Conservation (phyloP, 2,888 invertebrate species). For the Hoplodrina ambigua region DNA sequence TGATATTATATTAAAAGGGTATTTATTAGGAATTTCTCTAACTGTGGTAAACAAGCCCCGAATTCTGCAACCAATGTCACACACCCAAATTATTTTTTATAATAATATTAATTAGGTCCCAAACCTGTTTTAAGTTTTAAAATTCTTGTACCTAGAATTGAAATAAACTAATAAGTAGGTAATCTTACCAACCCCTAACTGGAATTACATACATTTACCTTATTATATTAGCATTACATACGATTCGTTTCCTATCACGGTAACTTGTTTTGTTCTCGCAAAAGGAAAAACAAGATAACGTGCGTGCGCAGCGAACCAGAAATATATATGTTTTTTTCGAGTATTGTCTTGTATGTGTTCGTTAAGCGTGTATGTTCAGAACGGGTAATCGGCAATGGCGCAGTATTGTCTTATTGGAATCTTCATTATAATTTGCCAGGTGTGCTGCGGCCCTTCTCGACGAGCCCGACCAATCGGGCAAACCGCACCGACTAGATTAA, state of each 20-base stretch:
- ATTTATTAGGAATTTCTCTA: not conserved
- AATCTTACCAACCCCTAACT: constrained; percentile 23
- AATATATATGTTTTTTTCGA: constrained; percentile 48
- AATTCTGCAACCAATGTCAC: no score
- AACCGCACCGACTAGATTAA: constrained; percentile 68
- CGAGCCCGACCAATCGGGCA: constrained; percentile 55
- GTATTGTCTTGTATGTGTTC: constrained; percentile 50
- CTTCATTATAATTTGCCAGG: constrained; percentile 76
- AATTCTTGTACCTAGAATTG: not conserved
- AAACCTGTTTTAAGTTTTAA: constrained; percentile 7
- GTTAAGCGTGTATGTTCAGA: constrained; percentile 56
- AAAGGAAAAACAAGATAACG: constrained; percentile 54
- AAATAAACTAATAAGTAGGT: constrained; percentile 22
- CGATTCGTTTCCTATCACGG: constrained; percentile 52
- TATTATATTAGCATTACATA: constrained; percentile 50
- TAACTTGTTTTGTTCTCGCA: constrained; percentile 55
- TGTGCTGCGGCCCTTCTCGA: constrained; percentile 57
- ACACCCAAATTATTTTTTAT: not conserved
- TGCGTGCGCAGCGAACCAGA: constrained; percentile 42
- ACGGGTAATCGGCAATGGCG: constrained; percentile 69
- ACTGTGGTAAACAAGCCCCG: not conserved
- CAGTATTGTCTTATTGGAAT: constrained; percentile 74
- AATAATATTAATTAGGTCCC: not conserved
- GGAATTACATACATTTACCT: constrained; percentile 34
- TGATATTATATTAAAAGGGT: not conserved